These are phyloP conservation scores for Spongilla lacustris DNA, from an alignment of 37 sponge, comb jelly and placozoan genomes.

Conservation along the genomic window DNA sequence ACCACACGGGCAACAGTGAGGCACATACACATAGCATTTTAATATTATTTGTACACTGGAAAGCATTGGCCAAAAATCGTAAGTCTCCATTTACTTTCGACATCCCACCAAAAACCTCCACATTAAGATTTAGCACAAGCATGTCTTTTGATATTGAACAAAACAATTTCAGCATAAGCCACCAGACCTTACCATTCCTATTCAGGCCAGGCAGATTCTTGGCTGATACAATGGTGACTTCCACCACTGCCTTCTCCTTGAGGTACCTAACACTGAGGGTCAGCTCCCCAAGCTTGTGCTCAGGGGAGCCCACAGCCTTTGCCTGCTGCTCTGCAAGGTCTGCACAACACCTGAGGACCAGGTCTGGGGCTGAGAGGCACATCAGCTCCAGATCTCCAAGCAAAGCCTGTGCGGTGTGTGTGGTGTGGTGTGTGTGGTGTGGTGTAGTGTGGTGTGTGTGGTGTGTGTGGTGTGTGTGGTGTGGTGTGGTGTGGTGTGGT, in stretches of 20 bases:
- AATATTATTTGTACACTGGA: no score
- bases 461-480: not conserved
- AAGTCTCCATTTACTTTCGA: no score
- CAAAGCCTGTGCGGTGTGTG: conserved; percentile 17
- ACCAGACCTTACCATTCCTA: conserved; percentile 20
- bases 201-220: conserved; percentile 38
- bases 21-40: no score
- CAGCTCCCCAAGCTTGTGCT: conserved; percentile 11
- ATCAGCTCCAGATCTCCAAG: conserved; percentile 11
- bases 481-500: not conserved
- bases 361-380: conserved; percentile 11
- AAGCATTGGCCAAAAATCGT: no score
- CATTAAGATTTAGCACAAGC: no score
- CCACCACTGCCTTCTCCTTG: conserved; percentile 8
- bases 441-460: not conserved
- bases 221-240: conserved; percentile 27
- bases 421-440: conserved; percentile 7
- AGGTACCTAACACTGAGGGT: conserved; percentile 28
- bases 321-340: conserved; percentile 34
- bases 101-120: no score
- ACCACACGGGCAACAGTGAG: not conserved
- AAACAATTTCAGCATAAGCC: not conserved
- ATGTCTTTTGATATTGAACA: no score
- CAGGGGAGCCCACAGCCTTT: not conserved
- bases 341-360: conserved; percentile 23